Conservation (phyloP, 92 coral and sea anemone species). For the Epizoanthus ramosus region DNA sequence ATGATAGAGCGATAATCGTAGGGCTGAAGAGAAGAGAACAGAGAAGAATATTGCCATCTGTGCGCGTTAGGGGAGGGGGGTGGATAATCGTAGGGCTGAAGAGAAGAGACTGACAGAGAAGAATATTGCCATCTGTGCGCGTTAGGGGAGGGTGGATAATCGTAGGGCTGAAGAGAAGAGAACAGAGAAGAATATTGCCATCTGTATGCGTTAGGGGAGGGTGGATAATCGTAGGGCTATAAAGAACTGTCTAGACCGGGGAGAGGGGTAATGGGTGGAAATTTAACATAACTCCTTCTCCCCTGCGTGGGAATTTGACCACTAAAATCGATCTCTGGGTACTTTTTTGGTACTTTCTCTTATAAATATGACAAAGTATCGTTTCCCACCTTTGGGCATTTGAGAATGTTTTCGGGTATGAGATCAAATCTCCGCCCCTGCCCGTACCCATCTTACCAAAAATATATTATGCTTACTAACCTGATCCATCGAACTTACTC, state of each 20-base stretch:
- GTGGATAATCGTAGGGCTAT: neutral
- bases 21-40: constrained; percentile 44
- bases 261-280: too few species aligned
- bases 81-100: neutral
- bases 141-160: constrained; percentile 30
- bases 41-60: neutral
- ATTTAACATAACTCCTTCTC: too few species aligned
- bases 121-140: neutral
- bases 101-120: constrained; percentile 3
- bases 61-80: too few species aligned
- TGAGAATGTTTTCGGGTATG: too few species aligned
- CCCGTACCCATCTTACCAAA: too few species aligned
- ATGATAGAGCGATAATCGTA: constrained; percentile 79
- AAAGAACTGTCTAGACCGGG: neutral
- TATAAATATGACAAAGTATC: too few species aligned
- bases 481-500: constrained; percentile 68
- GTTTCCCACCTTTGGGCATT: too few species aligned
- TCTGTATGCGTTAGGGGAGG: too few species aligned
- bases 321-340: too few species aligned
- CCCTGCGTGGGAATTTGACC: too few species aligned
- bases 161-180: constrained; percentile 28
- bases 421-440: too few species aligned
- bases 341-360: too few species aligned
- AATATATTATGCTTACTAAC: constrained; percentile 32
- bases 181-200: neutral